Evolutionary conservation across 2,888 invertebrate genomes (phyloP), one percentile per base, ranked within the genome.

Genomic region (Alloscopus bannaensis): DNA sequence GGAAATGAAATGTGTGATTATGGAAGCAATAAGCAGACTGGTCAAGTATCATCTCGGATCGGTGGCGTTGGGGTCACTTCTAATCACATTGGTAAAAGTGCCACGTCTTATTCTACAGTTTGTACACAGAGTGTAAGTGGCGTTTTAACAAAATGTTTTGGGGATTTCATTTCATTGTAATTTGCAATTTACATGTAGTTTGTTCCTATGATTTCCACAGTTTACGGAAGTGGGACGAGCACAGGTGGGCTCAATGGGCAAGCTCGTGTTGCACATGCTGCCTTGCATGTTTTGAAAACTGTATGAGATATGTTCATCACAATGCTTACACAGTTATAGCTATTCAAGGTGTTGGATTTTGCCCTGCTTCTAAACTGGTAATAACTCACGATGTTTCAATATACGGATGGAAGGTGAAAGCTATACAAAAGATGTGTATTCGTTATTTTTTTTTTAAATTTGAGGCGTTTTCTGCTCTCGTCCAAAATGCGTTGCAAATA

Each of bases 241-340:
- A 71, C 47, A 62, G 88, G 87, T 73, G 86, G 86, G 93, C 94
- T 0, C 91, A 92, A 77, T 95, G 94, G 87, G 91, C 93, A 52
- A 89, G 93, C 13, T 93, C 93, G 87, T 93, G 94, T 86, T 97
- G 97, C 86, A 94, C 94, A 84, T 97, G 97, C 87, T 96, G 97
- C 87, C 94, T 97, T 87, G 95, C 94, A 88, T 94, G 95, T 87
- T 90, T 98, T 84, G 98, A 98, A 88, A 95, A 94, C 88, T 96
- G 96, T 87, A 93, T 98, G 83, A 92, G 95, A 40, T 97, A 94
- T 87, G 91, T 98, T 87, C 97, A 97, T 88, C 96, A 96, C 87
- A 98, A 98, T 88, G 97, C 97, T 0, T 98, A 97, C 87, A 96
- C 97, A 0, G 94, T 97, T 60, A 94, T 97, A 80, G 96, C 97